Base-by-base conservation (phyloP, 2,113 vertebrate genomes). In the Salvelinus namaycush region DNA sequence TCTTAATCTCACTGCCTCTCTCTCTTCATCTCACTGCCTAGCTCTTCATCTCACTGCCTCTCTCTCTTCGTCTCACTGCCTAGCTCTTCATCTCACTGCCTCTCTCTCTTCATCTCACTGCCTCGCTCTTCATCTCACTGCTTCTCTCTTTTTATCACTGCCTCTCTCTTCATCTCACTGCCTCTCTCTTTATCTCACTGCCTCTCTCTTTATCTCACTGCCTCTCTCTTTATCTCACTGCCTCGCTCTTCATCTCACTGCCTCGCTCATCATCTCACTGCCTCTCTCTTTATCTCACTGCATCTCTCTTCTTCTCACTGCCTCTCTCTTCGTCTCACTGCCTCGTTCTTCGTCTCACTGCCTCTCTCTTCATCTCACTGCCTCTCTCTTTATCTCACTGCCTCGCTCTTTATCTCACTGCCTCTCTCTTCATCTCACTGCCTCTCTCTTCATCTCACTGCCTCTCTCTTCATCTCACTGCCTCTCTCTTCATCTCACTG, bases 241-340 rank as follows among this genome's bases (percentile, higher is more conserved):
- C 26, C 29, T 31, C 29, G 0, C 1, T 26, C 26, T 26, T 26
- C 4, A 5, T 31, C 29, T 31, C 29, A 31, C 29, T 5, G 29
- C 29, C 29, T 31, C 29, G 5, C 29, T 31, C 29, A 1, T 26
- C 1, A 26, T 26, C 26, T 26, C 26, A 26, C 26, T 26, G 57
- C n/a, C 57, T 24, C n/a, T n/a, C n/a, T n/a, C n/a, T n/a, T n/a
- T n/a, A n/a, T n/a, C n/a, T n/a, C n/a, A n/a, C n/a, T n/a, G n/a
- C n/a, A 0, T 44, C 74, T 76, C 49, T 26, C 57, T 73, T 80
- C 75, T 70, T 84, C 62, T 71, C 60, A 31, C 29, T 31, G 29
- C 4, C 29, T 31, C 29, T 31, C 34, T 29, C 18, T 31, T 31
- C 0, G 4, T 51, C 51, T 72, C 70, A 59, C 5, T 31, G 70